Conservation (phyloP, 2,797 vertebrate genomes). For the Picus viridis region DNA sequence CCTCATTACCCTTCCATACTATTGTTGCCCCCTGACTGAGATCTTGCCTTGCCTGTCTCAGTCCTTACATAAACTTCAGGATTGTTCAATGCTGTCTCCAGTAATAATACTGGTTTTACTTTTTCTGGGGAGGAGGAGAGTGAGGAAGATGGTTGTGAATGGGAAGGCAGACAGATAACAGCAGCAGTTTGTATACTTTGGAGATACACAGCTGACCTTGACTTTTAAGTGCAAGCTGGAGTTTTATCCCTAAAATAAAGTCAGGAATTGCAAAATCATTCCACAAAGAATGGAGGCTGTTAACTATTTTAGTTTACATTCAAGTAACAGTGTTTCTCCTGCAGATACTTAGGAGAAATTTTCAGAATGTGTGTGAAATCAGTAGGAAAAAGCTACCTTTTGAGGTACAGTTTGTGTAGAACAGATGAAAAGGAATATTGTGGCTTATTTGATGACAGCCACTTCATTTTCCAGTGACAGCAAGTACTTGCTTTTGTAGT, state of each 20-base stretch:
- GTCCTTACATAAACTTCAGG: neutral
- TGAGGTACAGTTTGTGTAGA: neutral
- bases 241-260: neutral
- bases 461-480: neutral
- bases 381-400: neutral
- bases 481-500: slow-evolving; percentile 33
- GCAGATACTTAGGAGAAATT: neutral
- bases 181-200: neutral
- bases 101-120: neutral
- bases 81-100: neutral
- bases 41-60: neutral
- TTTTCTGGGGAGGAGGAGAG: fast-evolving
- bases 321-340: neutral
- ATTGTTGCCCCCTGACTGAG: neutral
- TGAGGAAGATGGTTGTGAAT: neutral
- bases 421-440: neutral
- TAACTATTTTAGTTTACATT: neutral
- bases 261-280: neutral
- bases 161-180: neutral
- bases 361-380: neutral
- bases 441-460: neutral
- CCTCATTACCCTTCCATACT: neutral
- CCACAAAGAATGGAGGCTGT: neutral
- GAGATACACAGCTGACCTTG: neutral
- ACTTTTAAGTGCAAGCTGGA: neutral